Base-by-base conservation (phyloP, 2,888 invertebrate genomes). In the Cremastinae sp. region DNA sequence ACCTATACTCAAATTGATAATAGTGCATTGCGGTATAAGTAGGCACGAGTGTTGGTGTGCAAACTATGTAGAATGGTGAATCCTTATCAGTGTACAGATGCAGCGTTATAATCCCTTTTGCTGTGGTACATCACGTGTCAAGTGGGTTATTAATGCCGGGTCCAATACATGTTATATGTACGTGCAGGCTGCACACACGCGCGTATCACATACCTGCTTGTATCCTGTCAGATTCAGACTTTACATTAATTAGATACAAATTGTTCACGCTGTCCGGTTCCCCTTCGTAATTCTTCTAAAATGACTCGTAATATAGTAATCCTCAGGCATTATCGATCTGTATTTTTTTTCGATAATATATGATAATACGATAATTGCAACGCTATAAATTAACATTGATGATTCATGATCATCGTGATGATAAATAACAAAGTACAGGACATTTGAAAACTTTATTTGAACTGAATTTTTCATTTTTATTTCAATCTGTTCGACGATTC, bases 71-170 rank as follows among this genome's bases (percentile, higher is more conserved):
- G 28, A 28, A 28, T 9, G 45, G 70, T 61, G 62, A 70, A 70
- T 62, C 70, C 70, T 70, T 70, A 70, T 70, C 61, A 55, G 61
- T 55, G 70, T 70, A 62, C 43, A 53, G 55, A 28, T 51, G 41
- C 43, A 35, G 53, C 45, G 62, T 61, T 70, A 55, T 55, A 55
- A 70, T 55, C 55, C 70, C 61, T 39, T 28, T 39, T 43, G 55
- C 43, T 61, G 28, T 35, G 61, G 45, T 62, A 45, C 70, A 70
- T 61, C 51, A 61, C 61, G 70, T 55, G 70, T 70, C 70, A 70
- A 70, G 61, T 70, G 53, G 61, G 55, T 62, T 70, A 70, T 62
- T 62, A 62, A 70, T 70, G 61, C 53, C 45, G 61, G 35, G 43
- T 70, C 18, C 12, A n/a, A 41, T 7, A 9, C 16, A 22, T 51